phyloP scores from a whole-genome alignment of 2,888 invertebrate species.

The Papilio gigon region DNA sequence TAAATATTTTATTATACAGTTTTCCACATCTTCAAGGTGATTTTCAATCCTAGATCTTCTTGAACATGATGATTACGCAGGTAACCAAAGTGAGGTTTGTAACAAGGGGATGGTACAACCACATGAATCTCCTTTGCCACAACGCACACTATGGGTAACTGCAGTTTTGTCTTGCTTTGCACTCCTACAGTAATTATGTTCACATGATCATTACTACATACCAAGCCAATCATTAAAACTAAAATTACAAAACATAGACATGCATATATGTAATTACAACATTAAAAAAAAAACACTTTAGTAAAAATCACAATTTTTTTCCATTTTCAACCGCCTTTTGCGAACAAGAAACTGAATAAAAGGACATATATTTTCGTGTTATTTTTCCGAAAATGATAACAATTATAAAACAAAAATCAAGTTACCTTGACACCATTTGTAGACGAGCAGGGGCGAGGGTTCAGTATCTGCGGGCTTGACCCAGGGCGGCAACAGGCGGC shows the following conservation, averaged over 20 bases:
- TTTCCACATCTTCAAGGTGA: neutral
- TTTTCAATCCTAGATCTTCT: slow-evolving; percentile 25
- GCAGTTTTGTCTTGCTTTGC: slow-evolving; percentile 45
- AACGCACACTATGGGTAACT: slow-evolving; percentile 83
- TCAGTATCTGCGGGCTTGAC: slow-evolving; percentile 99
- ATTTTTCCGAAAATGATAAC: too few species aligned
- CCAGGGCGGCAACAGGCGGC: slow-evolving; percentile 98
- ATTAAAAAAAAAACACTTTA: too few species aligned
- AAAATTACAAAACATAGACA: neutral
- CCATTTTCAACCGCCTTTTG: too few species aligned
- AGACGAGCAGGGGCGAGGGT: slow-evolving; percentile 94
- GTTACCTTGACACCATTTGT: slow-evolving; percentile 99
- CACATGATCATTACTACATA: neutral
- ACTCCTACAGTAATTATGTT: neutral
- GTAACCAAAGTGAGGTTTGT: slow-evolving; percentile 85
- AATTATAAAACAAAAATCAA: slow-evolving; percentile 21
- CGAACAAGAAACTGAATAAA: too few species aligned
- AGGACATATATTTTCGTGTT: too few species aligned
- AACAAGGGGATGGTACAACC: slow-evolving; percentile 85
- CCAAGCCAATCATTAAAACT: neutral
- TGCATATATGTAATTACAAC: too few species aligned
- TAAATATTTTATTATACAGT: too few species aligned
- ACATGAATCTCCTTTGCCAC: slow-evolving; percentile 85
- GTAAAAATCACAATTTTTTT: too few species aligned
- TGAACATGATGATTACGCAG: slow-evolving; percentile 50